phyloP scores from a whole-genome alignment of 1,140 invertebrate species.

The Lepidotrigona ventralis region DNA sequence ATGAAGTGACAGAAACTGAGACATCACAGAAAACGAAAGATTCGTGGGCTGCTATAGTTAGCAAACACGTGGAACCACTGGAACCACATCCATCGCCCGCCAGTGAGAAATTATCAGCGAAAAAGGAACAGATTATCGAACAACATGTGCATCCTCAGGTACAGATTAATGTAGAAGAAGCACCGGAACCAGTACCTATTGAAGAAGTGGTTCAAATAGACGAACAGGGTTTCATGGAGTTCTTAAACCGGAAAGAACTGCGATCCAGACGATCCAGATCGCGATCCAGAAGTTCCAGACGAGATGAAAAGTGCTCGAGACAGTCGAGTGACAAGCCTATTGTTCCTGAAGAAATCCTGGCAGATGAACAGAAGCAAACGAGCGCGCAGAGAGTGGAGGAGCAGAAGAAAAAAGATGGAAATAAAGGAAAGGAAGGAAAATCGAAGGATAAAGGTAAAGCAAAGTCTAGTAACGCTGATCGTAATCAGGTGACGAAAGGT shows the following conservation, averaged over 20 bases:
- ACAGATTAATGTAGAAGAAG: conserved; percentile 77
- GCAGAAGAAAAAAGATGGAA: conserved; percentile 20
- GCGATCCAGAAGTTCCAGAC: conserved; percentile 71
- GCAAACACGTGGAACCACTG: conserved; percentile 48
- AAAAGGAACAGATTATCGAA: conserved; percentile 23
- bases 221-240: conserved; percentile 80
- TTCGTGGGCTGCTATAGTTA: conserved; percentile 65
- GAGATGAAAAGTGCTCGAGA: conserved; percentile 36
- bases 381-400: conserved; percentile 21
- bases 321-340: conserved; percentile 10
- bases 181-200: conserved; percentile 63
- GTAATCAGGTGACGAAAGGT: conserved; percentile 16
- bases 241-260: conserved; percentile 76
- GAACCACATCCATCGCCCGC: background rate
- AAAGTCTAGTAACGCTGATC: background rate
- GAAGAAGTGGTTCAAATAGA: conserved; percentile 75
- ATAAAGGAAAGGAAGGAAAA: conserved; percentile 26
- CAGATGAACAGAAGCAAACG: background rate
- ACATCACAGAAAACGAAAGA: background rate
- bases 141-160: conserved; percentile 72
- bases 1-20: background rate
- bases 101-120: conserved; percentile 17
- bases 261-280: conserved; percentile 77
- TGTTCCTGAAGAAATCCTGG: background rate
- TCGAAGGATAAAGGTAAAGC: conserved; percentile 41